Evolutionary conservation across 2,888 invertebrate genomes (phyloP).

Genomic region (Germaria angustata): DNA sequence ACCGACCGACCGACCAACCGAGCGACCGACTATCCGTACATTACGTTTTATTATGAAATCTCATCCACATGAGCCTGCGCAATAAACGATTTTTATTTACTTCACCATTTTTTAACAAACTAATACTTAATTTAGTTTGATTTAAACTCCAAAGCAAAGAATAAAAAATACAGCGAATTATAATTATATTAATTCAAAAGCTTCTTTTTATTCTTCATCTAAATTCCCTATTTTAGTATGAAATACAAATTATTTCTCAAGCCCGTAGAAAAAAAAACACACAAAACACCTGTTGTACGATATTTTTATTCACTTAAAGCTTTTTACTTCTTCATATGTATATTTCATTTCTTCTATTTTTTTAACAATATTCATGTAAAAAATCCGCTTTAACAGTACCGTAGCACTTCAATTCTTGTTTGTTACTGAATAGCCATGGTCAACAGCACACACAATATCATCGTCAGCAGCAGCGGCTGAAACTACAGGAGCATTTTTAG

Average conservation of each 20-base stretch:
- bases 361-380: slow-evolving; percentile 8
- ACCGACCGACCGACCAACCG: slow-evolving; percentile 22
- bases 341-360: not conserved
- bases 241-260: slow-evolving; percentile 43
- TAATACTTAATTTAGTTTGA: not conserved
- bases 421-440: slow-evolving; percentile 53
- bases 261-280: not conserved
- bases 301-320: slow-evolving; percentile 42
- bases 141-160: slow-evolving; percentile 9
- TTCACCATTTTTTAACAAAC: slow-evolving; percentile 10
- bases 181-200: slow-evolving; percentile 34
- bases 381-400: slow-evolving; percentile 49
- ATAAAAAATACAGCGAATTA: not conserved
- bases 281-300: slow-evolving; percentile 59
- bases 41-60: slow-evolving; percentile 36
- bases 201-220: slow-evolving; percentile 14
- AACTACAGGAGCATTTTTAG: slow-evolving; percentile 1
- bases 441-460: slow-evolving; percentile 5
- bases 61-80: slow-evolving; percentile 54
- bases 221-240: slow-evolving; percentile 38
- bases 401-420: slow-evolving; percentile 55
- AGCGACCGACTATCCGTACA: not conserved
- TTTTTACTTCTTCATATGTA: slow-evolving; percentile 17
- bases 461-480: not conserved
- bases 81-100: slow-evolving; percentile 41